Base-by-base conservation (phyloP, 2,888 invertebrate species). In the Apotomis capreana region DNA sequence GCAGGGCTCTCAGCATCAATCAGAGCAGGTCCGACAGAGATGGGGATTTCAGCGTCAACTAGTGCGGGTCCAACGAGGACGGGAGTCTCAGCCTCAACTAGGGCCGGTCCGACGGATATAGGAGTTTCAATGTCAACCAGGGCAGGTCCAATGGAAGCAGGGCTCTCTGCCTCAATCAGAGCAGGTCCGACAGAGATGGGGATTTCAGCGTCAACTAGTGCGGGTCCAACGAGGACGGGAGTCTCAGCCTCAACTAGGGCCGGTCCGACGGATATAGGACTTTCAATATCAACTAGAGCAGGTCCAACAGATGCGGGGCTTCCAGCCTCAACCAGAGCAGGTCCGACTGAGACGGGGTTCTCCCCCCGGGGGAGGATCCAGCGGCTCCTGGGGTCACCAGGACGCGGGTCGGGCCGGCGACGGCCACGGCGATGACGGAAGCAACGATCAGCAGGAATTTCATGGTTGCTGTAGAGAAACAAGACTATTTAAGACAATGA, bases 401-500 rank as follows among this genome's bases (percentile, higher is more conserved):
- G 46, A 78, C 74, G 9, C 80, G 59, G 78, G 79, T 57, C 55
- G 84, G 84, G 77, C 79, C 77, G 57, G 83, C 84, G 6, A 81
- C 74, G 59, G 83, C 83, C 78, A 84, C 74, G 49, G 81, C 80
- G 76, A 85, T 75, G 68, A 80, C 70, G 63, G 81, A 77, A 64
- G 84, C 83, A 62, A 81, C 79, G 64, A 84, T 78, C 69, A 85
- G 74, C 77, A 85, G 77, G 73, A 77, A 79, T 68, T 83, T 82
- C 85, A 85, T 85, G 67, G 68, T 72, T 68, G 68, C 71, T 72
- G 52, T 44, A n/a, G 46, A 54, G 0, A 52, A 26, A 68, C 5
- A 46, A 40, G 9, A 6, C 46, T 8, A 8, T 2, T 46, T 40
- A 40, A 5, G 5, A 46, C 8, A 46, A 8, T 46, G 4, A 3